Evolutionary conservation across 2,888 invertebrate genomes (phyloP).

Genomic region (Poecilobothrus nobilitatus): DNA sequence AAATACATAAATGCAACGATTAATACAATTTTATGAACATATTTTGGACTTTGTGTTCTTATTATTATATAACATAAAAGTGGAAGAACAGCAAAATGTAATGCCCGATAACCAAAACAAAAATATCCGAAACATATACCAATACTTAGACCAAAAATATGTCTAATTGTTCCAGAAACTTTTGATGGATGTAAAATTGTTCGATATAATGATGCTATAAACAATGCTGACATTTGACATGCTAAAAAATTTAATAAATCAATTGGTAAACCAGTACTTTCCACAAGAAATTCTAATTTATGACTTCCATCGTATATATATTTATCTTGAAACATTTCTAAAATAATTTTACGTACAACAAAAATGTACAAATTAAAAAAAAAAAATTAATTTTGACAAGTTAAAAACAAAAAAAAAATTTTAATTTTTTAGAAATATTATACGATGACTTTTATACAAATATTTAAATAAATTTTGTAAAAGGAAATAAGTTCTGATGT

Average conservation of each 20-base stretch:
- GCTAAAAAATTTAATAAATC: conserved; percentile 76
- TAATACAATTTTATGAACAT: conserved; percentile 74
- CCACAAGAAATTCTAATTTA: too few species aligned
- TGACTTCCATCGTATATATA: too few species aligned
- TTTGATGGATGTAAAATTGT: conserved; percentile 64
- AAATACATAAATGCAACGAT: conserved; percentile 77
- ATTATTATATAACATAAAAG: conserved; percentile 71
- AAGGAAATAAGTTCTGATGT: too few species aligned
- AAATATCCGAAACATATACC: conserved; percentile 78
- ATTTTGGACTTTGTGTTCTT: conserved; percentile 60
- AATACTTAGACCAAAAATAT: conserved; percentile 66
- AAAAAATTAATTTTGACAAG: too few species aligned
- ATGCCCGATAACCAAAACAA: conserved; percentile 81
- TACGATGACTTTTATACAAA: too few species aligned
- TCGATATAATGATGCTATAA: conserved; percentile 69
- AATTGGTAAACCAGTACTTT: conserved; percentile 24
- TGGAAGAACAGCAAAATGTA: conserved; percentile 73
- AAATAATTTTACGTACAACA: too few species aligned
- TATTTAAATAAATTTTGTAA: too few species aligned
- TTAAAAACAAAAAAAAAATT: too few species aligned
- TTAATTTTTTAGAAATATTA: too few species aligned
- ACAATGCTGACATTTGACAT: conserved; percentile 71
- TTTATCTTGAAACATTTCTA: too few species aligned
- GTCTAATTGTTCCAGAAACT: conserved; percentile 59
- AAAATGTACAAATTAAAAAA: too few species aligned